Evolutionary conservation across 2,888 invertebrate species (phyloP).

Genomic region (Clivina fossor): DNA sequence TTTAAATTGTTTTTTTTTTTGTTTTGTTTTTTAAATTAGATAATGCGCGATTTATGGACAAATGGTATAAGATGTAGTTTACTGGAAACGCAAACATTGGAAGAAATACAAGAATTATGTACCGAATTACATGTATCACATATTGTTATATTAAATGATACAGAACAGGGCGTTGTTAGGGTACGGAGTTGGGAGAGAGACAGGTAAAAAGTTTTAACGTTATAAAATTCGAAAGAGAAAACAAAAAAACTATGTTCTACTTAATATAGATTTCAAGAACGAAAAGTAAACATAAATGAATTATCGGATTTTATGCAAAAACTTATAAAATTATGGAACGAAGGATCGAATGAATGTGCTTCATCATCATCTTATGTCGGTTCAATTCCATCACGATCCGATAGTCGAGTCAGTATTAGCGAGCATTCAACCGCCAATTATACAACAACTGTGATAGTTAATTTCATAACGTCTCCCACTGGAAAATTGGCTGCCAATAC

Average conservation of each 20-base stretch:
- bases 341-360: slow-evolving; percentile 36
- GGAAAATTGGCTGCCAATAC: slow-evolving; percentile 67
- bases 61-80: slow-evolving; percentile 66
- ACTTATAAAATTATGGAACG: slow-evolving; percentile 54
- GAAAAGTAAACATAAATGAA: slow-evolving; percentile 62
- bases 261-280: slow-evolving; percentile 61
- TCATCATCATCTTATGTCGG: slow-evolving; percentile 32
- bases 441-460: slow-evolving; percentile 61
- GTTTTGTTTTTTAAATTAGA: slow-evolving; percentile 45
- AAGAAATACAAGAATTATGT: slow-evolving; percentile 68
- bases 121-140: slow-evolving; percentile 63
- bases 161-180: slow-evolving; percentile 58
- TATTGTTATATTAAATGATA: slow-evolving; percentile 65
- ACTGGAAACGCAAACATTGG: slow-evolving; percentile 61
- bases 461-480: slow-evolving; percentile 59
- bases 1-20: slow-evolving; percentile 5
- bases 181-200: slow-evolving; percentile 67
- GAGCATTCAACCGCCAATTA: slow-evolving; percentile 39
- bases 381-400: slow-evolving; percentile 43
- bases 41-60: slow-evolving; percentile 69
- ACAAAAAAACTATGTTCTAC: not conserved
- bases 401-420: slow-evolving; percentile 45
- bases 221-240: no score
- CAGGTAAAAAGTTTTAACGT: slow-evolving; percentile 46
- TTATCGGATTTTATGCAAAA: slow-evolving; percentile 71